phyloP scores from a whole-genome alignment of 1,140 invertebrate species.

The Scaptomyza graminum region DNA sequence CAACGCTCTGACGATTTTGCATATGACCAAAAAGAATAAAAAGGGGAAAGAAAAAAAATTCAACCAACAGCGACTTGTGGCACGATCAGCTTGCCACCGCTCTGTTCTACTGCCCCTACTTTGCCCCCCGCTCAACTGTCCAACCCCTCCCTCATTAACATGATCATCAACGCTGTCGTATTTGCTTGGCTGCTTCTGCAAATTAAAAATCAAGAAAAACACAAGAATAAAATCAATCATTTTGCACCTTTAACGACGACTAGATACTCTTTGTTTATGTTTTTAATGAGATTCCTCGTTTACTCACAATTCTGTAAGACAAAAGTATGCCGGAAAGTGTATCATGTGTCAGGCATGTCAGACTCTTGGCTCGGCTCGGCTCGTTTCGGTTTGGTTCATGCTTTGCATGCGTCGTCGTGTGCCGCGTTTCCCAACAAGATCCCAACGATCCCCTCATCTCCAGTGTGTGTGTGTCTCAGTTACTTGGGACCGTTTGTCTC shows the following conservation, averaged over 20 bases:
- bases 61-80: slow-evolving; percentile 62
- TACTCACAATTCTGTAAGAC: no score
- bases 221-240: neutral
- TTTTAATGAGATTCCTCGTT: no score
- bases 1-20: slow-evolving; percentile 69
- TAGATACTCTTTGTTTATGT: no score
- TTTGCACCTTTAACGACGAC: neutral
- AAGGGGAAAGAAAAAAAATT: slow-evolving; percentile 1
- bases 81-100: slow-evolving; percentile 26
- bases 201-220: slow-evolving; percentile 61
- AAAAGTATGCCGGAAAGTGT: neutral
- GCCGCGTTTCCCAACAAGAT: slow-evolving; percentile 15
- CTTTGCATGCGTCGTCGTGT: slow-evolving; percentile 59
- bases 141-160: slow-evolving; percentile 80
- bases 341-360: slow-evolving; percentile 7
- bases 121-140: slow-evolving; percentile 16
- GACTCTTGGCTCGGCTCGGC: neutral
- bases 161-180: slow-evolving; percentile 82
- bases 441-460: neutral
- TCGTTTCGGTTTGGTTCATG: no score
- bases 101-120: neutral
- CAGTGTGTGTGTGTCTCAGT: no score
- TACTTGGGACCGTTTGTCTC: no score
- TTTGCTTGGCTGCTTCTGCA: slow-evolving; percentile 70
- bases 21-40: slow-evolving; percentile 17